Evolutionary conservation across 2,888 invertebrate genomes (phyloP), one percentile per base, ranked within the genome.

Genomic region (Phortica okadai): DNA sequence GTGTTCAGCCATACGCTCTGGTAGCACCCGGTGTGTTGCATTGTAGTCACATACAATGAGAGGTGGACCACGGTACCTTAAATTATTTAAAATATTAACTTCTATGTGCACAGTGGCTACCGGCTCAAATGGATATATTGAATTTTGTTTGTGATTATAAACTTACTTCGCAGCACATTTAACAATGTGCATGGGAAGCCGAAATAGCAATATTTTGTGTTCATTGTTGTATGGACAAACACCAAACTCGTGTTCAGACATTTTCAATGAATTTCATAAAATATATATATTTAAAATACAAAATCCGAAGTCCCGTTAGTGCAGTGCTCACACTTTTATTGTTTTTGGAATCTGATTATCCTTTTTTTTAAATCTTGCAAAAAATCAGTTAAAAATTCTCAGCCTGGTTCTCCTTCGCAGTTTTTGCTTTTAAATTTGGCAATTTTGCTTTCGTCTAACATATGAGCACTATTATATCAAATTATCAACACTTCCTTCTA

Each of bases 41-140:
- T 91, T 91, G 75, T 88, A 91, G 16, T 89, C 84, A 67, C 91
- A 91, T 6, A 82, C 84, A 6, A 85, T 83, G 74, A 91, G 59
- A 5, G 89, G 87, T 1, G 89, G 89, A 1, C 85, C 87, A 0
- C 0, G 25, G 69, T 88, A 86, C 14, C 50, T 50, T 8, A 11
- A 11, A 10, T 76, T 80, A 21, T 6, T 70, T 74, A 25, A 58
- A 11, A n/a, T 0, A 25, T 21, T 16, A 88, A 87, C 54, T 86
- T 85, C 0, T 50, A 50, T 50, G 1, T 6, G 3, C 6, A 33
- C 33, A 33, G 33, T 4, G 33, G 33, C 33, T 33, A 2, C 33
- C 2, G 33, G 33, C 4, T 33, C 33, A 33, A 33, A 33, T 33
- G 33, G 33, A 5, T 33, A 5, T 33, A 4, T 50, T 50, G 6